These are phyloP conservation scores for Philaethria dido DNA, from an alignment of 2,888 invertebrate genomes.

Conservation along the genomic window DNA sequence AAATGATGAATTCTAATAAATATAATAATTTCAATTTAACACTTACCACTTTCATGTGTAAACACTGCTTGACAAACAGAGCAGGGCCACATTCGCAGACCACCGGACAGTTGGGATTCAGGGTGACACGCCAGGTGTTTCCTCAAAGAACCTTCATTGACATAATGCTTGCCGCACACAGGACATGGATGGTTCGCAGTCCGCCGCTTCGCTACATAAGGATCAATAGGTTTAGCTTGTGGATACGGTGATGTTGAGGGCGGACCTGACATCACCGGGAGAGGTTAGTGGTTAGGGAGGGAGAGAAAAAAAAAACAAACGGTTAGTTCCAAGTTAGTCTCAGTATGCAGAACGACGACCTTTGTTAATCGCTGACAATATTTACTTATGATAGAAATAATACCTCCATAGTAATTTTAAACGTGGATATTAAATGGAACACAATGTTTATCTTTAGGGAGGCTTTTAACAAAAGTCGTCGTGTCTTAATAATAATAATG, in stretches of 20 bases:
- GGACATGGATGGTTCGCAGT: constrained; percentile 98
- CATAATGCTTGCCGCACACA: constrained; percentile 97
- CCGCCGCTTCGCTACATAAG: constrained; percentile 96
- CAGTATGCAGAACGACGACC: constrained; percentile 49
- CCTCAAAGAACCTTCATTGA: constrained; percentile 95
- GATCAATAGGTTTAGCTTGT: constrained; percentile 86
- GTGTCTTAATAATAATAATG: constrained; percentile 48
- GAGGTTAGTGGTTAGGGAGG: constrained; percentile 76
- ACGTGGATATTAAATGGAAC: not conserved
- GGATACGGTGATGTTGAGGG: constrained; percentile 86
- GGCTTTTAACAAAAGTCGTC: constrained; percentile 47
- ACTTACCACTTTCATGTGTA: constrained; percentile 95
- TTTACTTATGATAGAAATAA: not conserved
- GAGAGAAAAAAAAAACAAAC: constrained; percentile 60
- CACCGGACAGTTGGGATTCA: constrained; percentile 94
- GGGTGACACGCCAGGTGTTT: constrained; percentile 96
- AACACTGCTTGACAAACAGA: constrained; percentile 97
- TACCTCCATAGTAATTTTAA: not conserved
- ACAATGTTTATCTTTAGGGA: constrained; percentile 17
- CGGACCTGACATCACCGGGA: constrained; percentile 79
- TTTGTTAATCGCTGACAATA: constrained; percentile 44
- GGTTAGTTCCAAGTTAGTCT: constrained; percentile 73
- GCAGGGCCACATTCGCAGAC: constrained; percentile 97
- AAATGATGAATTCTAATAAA: not conserved
- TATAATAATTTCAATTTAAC: constrained; percentile 2